These are phyloP conservation scores for Alouatta palliata DNA, from an alignment of 2,113 vertebrate species.

Conservation along the genomic window DNA sequence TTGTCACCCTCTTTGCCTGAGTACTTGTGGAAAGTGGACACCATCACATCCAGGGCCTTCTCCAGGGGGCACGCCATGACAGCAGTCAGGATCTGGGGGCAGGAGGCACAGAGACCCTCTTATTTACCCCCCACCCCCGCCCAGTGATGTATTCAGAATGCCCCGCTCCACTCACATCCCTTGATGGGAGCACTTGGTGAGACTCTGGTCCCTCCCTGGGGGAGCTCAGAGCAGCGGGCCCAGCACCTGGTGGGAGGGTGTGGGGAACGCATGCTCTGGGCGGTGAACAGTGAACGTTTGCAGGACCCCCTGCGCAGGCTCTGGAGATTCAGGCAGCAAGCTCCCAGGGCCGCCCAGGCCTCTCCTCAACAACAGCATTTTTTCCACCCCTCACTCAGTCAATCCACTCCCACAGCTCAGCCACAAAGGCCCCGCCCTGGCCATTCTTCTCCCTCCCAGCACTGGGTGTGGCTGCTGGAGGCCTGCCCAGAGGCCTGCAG, in stretches of 20 bases:
- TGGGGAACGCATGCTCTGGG: fast-evolving
- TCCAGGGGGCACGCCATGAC: constrained; percentile 79
- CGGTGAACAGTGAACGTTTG: fast-evolving
- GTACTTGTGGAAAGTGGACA: constrained; percentile 88
- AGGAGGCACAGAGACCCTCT: neutral
- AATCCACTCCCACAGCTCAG: neutral
- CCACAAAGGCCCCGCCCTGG: constrained; percentile 24
- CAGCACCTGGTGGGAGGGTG: neutral
- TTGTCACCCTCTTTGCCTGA: constrained; percentile 83
- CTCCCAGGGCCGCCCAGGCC: neutral
- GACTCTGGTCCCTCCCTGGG: neutral
- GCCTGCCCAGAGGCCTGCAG: constrained; percentile 47
- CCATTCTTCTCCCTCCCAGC: constrained; percentile 22
- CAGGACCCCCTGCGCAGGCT: neutral
- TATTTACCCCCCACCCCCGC: neutral
- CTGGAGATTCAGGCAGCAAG: neutral
- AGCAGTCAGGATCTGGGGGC: constrained; percentile 6
- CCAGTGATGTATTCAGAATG: neutral
- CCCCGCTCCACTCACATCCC: neutral
- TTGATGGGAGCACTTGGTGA: neutral
- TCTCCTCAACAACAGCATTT: neutral
- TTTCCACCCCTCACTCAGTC: neutral
- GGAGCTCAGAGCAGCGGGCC: neutral
- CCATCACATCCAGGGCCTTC: constrained; percentile 77
- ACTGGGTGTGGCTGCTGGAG: constrained; percentile 58